phyloP scores from a whole-genome alignment of 1,140 invertebrate species.

The Neotoxoptera formosana region DNA sequence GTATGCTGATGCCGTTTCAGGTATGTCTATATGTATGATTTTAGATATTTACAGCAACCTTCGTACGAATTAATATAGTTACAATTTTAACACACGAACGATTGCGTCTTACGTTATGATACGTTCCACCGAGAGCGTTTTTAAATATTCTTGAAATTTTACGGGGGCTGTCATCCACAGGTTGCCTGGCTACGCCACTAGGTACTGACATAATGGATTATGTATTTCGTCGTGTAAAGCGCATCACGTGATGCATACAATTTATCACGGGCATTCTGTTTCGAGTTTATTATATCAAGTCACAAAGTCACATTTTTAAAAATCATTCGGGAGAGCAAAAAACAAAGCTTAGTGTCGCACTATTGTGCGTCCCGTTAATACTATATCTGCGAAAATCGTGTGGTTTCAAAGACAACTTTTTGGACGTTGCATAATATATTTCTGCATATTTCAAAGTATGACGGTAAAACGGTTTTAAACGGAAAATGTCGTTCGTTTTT shows the following conservation, averaged over 20 bases:
- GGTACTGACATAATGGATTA: neutral
- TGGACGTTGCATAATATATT: neutral
- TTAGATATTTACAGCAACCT: too few relatives aligned
- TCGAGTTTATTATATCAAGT: neutral
- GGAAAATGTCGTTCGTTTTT: neutral
- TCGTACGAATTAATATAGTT: too few relatives aligned
- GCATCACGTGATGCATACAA: neutral
- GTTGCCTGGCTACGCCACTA: neutral
- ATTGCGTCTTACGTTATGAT: neutral
- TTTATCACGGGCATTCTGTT: neutral
- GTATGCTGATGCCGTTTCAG: too few relatives aligned
- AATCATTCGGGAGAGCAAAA: neutral
- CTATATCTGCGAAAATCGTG: neutral
- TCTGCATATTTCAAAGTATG: neutral
- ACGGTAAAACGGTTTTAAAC: neutral
- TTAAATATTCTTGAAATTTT: neutral
- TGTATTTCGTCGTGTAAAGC: neutral
- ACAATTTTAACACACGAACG: too few relatives aligned
- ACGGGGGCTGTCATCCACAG: too few relatives aligned
- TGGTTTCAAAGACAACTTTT: neutral
- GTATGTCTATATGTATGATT: too few relatives aligned
- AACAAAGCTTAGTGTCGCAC: too few relatives aligned
- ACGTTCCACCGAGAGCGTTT: neutral
- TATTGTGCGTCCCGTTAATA: too few relatives aligned
- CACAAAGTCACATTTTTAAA: neutral